Percentiles rank a stretch among this genome's conserved stretches.
Conservation (phyloP, 2,113 vertebrate species). For the Pseudorhombus dupliciocellatus region DNA sequence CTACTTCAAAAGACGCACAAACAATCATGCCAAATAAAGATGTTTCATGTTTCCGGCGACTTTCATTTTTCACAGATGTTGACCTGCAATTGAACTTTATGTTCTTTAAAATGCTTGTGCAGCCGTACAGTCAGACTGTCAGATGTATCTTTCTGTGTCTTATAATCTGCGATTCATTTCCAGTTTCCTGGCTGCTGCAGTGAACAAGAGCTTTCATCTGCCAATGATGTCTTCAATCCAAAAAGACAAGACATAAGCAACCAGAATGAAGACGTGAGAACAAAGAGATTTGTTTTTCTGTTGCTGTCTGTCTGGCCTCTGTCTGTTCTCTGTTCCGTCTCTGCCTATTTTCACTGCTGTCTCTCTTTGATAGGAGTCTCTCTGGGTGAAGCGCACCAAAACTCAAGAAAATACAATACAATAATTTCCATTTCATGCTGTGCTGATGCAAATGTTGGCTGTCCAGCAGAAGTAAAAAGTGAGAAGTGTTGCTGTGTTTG, state of each 20-base stretch:
- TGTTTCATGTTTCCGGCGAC: conserved; percentile 3
- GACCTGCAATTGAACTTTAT: conserved; percentile 57
- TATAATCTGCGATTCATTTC: conserved; percentile 45
- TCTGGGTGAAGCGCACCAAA: conserved; percentile 8
- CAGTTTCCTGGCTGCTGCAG: conserved; percentile 45
- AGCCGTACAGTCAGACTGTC: conserved; percentile 30
- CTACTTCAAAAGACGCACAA: conserved; percentile 5
- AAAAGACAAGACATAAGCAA: conserved; percentile 25
- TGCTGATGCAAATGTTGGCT: background rate
- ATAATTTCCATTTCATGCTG: background rate
- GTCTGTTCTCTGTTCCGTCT: conserved; percentile 3
- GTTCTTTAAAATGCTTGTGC: conserved; percentile 20
- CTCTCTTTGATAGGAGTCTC: background rate
- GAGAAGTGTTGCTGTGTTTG: background rate
- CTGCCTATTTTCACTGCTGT: background rate
- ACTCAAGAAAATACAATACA: background rate
- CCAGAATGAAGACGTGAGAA: conserved; percentile 33
- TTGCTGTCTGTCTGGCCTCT: conserved; percentile 15
- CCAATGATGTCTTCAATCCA: conserved; percentile 22
- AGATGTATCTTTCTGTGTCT: conserved; percentile 16
- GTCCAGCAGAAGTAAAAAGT: background rate
- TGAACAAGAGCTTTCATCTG: conserved; percentile 44
- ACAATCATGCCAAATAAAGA: background rate
- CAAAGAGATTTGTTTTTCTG: conserved; percentile 17
- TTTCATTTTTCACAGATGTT: conserved; percentile 31